Evolutionary conservation across 2,113 vertebrate genomes (phyloP).

Genomic region (Furnarius figulus): DNA sequence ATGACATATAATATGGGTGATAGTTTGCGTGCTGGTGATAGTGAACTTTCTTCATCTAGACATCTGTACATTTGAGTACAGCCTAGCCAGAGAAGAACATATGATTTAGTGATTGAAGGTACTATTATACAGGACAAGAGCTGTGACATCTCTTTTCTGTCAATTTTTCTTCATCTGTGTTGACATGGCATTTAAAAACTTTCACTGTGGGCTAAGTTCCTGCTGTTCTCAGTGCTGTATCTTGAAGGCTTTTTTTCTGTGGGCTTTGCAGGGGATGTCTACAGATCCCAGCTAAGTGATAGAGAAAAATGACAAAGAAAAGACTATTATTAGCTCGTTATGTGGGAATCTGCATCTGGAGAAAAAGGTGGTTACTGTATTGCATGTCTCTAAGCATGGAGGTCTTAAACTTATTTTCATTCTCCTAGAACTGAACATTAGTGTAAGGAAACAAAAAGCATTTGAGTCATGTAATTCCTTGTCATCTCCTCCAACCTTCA

Average conservation of each 20-base stretch:
- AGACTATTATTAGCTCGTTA: not conserved
- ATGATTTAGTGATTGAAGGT: not conserved
- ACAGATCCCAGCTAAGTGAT: not conserved
- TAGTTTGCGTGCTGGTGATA: not conserved
- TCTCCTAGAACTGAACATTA: not conserved
- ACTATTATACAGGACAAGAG: not conserved
- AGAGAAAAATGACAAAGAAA: not conserved
- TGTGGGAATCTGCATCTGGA: not conserved
- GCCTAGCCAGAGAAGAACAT: not conserved
- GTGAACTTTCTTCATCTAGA: not conserved
- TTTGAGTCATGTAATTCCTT: not conserved
- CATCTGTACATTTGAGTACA: not conserved
- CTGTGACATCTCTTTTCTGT: not conserved
- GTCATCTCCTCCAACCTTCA: not conserved
- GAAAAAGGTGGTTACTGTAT: not conserved
- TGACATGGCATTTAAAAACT: not conserved
- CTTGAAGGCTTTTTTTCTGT: not conserved
- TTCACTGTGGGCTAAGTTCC: not conserved
- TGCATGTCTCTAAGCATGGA: not conserved
- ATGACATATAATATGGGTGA: not conserved
- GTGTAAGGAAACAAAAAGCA: not conserved
- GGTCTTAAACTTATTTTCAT: not conserved
- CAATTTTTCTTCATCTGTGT: not conserved
- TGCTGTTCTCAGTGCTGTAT: not conserved
- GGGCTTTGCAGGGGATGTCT: not conserved